phyloP scores from a whole-genome alignment of 2,797 vertebrate genomes.

The Australoheros facetus region DNA sequence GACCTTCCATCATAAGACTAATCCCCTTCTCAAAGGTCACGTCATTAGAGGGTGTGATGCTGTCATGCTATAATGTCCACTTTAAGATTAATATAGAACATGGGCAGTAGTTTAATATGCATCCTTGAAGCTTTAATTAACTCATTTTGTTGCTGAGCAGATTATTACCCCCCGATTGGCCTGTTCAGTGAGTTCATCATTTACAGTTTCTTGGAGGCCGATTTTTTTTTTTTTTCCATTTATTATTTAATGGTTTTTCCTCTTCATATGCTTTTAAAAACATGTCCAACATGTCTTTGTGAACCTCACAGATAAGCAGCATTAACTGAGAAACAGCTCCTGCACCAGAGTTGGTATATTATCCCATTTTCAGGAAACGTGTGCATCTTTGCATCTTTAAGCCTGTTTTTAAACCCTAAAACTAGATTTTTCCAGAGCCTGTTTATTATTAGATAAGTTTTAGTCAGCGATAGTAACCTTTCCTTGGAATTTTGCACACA shows the following conservation, averaged over 20 bases:
- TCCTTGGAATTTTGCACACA: background rate
- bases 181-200: background rate
- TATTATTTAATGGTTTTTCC: background rate
- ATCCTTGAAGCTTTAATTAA: slow-evolving; percentile 16
- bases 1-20: slow-evolving; percentile 37
- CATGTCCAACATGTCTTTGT: background rate
- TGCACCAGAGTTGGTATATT: background rate
- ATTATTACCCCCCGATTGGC: background rate
- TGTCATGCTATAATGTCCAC: slow-evolving; percentile 29
- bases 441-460: background rate
- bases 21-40: slow-evolving; percentile 50
- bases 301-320: background rate
- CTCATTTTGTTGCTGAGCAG: background rate
- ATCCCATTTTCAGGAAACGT: background rate
- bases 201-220: background rate
- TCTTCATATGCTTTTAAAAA: background rate
- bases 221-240: background rate
- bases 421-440: background rate
- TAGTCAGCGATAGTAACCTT: background rate
- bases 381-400: background rate
- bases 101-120: background rate
- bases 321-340: background rate
- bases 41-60: slow-evolving; percentile 31
- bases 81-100: slow-evolving; percentile 11
- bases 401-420: background rate